Percentiles rank a stretch among this genome's conserved stretches.
Conservation (phyloP, 2,888 invertebrate species). For the Eupithecia subfuscata region DNA sequence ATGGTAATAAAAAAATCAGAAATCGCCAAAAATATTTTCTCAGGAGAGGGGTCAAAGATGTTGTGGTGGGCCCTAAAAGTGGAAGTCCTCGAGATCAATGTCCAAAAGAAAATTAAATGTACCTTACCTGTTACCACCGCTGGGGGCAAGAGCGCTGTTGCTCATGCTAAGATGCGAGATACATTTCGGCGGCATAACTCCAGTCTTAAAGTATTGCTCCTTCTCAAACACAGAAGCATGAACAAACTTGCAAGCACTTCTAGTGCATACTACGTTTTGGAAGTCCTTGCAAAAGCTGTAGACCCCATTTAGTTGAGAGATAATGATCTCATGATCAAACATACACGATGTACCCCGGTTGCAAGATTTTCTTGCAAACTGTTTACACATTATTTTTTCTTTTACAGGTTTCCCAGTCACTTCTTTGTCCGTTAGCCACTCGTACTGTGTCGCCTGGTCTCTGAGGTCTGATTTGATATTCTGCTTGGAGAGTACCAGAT, state of each 20-base stretch:
- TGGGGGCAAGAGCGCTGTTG: conserved; percentile 17
- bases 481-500: conserved; percentile 50
- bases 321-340: conserved; percentile 62
- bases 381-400: conserved; percentile 58
- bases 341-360: conserved; percentile 59
- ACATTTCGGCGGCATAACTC: conserved; percentile 59
- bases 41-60: too few species aligned
- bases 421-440: neutral
- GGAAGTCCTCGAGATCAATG: neutral
- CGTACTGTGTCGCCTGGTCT: neutral
- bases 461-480: conserved; percentile 51
- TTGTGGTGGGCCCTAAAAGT: too few species aligned
- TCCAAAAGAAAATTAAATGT: neutral
- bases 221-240: conserved; percentile 71
- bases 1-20: too few species aligned
- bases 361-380: conserved; percentile 66
- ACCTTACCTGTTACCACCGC: neutral
- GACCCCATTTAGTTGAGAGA: conserved; percentile 58
- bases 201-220: conserved; percentile 60
- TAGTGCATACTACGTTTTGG: conserved; percentile 61
- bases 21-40: too few species aligned
- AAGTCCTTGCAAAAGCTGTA: conserved; percentile 70
- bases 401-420: neutral
- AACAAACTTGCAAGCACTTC: conserved; percentile 63
- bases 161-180: conserved; percentile 57